phyloP scores from a whole-genome alignment of 2,113 vertebrate genomes.

The Muscicapa adusta region DNA sequence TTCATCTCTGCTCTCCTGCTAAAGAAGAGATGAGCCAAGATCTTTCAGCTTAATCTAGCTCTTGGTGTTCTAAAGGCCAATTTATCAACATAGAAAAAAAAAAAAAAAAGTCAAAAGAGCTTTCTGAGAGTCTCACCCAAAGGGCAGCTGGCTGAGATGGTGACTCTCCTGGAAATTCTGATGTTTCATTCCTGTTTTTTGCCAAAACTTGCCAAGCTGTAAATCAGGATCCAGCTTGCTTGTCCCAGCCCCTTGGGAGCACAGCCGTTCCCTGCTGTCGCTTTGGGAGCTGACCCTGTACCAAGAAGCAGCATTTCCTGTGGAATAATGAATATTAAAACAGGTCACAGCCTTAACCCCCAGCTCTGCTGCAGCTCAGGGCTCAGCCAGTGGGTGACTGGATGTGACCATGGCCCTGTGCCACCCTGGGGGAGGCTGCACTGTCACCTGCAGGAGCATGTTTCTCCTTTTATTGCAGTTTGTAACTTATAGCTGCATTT shows the following conservation, averaged over 20 bases:
- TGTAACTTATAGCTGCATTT: neutral
- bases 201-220: neutral
- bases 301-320: neutral
- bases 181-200: neutral
- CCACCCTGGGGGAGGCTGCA: neutral
- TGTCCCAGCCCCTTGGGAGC: neutral
- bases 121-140: neutral
- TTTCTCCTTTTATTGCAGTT: neutral
- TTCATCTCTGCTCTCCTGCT: neutral
- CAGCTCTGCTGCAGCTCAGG: neutral
- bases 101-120: neutral
- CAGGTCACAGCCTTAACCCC: neutral
- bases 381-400: rapidly evolving
- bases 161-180: neutral
- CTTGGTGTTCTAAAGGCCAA: neutral
- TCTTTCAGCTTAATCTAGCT: neutral
- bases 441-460: neutral
- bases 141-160: neutral
- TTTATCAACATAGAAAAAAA: neutral
- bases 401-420: neutral
- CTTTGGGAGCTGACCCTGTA: neutral
- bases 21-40: neutral
- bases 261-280: neutral
- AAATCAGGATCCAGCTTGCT: neutral
- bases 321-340: neutral